phyloP scores from a whole-genome alignment of 53 echinoderm and acorn worm genomes.

The Pentamera pediparva region DNA sequence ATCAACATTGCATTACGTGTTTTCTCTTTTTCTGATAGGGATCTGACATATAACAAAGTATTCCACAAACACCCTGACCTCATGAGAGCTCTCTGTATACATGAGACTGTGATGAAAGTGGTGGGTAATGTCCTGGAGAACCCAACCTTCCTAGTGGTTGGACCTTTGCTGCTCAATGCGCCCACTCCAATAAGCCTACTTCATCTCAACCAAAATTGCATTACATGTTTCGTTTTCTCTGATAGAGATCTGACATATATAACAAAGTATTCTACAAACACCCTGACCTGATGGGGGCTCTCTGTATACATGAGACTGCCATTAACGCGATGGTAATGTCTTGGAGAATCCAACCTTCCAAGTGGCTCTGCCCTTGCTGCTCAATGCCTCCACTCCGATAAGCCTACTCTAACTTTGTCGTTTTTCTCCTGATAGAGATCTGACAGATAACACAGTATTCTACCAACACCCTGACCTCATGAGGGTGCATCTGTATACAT shows the following conservation, averaged over 20 bases:
- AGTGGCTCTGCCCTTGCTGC: too few relatives aligned
- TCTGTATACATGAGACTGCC: constrained; percentile 91
- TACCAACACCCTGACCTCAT: constrained; percentile 98
- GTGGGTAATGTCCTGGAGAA: constrained; percentile 98
- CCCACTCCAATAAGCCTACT: too few relatives aligned
- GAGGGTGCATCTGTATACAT: constrained; percentile 85
- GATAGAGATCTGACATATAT: too few relatives aligned
- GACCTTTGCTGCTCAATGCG: too few relatives aligned
- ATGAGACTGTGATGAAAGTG: constrained; percentile 98
- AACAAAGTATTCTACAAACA: constrained; percentile 99
- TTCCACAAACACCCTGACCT: constrained; percentile 98
- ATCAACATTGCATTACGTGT: too few relatives aligned
- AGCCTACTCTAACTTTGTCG: too few relatives aligned
- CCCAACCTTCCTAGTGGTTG: too few relatives aligned
- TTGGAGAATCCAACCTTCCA: too few relatives aligned
- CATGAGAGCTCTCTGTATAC: constrained; percentile 88
- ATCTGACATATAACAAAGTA: constrained; percentile 95
- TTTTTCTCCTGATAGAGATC: constrained; percentile 50
- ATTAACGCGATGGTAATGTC: constrained; percentile 99
- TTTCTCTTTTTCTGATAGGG: constrained; percentile 55
- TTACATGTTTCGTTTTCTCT: background rate
- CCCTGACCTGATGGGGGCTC: constrained; percentile 92
- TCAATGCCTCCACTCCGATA: too few relatives aligned
- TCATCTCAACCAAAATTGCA: too few relatives aligned
- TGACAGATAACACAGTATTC: constrained; percentile 98